Evolutionary conservation across 2,797 vertebrate genomes (phyloP).

Genomic region (Tangara arthus): DNA sequence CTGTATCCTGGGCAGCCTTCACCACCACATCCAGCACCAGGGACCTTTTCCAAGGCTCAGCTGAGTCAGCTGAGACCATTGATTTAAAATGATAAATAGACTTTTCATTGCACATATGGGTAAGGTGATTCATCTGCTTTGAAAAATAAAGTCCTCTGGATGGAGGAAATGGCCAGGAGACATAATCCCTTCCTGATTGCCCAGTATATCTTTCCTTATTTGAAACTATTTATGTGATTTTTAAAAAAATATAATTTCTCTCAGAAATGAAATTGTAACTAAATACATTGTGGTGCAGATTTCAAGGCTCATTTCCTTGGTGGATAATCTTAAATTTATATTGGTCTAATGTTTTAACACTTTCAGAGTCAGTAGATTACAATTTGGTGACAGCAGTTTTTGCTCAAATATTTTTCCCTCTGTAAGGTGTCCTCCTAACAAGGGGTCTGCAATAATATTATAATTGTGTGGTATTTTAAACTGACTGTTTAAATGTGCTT

Average conservation of each 20-base stretch:
- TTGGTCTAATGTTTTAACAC: slow-evolving; percentile 61
- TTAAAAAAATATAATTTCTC: neutral
- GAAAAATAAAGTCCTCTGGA: neutral
- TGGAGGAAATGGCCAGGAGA: neutral
- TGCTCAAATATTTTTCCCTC: slow-evolving; percentile 11
- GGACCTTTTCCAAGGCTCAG: neutral
- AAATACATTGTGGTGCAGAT: slow-evolving; percentile 54
- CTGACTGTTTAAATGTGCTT: slow-evolving; percentile 51
- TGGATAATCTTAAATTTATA: slow-evolving; percentile 27
- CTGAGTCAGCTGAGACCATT: neutral
- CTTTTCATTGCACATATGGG: neutral
- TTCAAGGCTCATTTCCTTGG: slow-evolving; percentile 61
- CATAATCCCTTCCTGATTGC: slow-evolving; percentile 28
- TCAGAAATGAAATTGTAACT: slow-evolving; percentile 57
- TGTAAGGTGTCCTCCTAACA: slow-evolving; percentile 14
- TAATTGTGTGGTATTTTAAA: slow-evolving; percentile 65
- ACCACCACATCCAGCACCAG: neutral
- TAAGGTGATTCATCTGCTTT: neutral
- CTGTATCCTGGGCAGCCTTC: neutral
- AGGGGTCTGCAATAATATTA: slow-evolving; percentile 10
- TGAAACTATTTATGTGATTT: neutral
- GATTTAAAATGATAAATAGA: neutral
- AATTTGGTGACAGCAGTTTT: slow-evolving; percentile 6
- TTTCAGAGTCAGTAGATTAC: slow-evolving; percentile 62
- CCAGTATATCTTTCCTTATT: slow-evolving; percentile 49